These are phyloP conservation scores for Ditylenchus dipsaci DNA, from an alignment of 1,140 invertebrate species.

Conservation along the genomic window DNA sequence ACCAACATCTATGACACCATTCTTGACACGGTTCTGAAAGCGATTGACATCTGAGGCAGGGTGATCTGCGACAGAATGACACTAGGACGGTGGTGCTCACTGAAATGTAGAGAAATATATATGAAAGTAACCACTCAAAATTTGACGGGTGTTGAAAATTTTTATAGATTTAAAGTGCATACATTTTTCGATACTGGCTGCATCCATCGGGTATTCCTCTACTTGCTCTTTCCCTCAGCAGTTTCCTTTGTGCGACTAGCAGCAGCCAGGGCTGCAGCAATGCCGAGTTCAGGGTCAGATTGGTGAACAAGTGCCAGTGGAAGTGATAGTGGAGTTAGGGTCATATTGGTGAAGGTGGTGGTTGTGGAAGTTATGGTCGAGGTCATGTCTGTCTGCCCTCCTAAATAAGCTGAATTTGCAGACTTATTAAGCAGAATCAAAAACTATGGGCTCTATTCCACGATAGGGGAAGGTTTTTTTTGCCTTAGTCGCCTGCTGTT, in stretches of 20 bases:
- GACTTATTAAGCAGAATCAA: too few relatives aligned
- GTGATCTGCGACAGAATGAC: neutral
- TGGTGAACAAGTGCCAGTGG: conserved; percentile 3
- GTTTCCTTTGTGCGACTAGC: neutral
- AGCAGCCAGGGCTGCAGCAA: neutral
- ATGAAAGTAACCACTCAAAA: neutral
- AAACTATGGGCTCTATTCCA: too few relatives aligned
- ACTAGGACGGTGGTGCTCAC: neutral
- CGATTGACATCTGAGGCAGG: conserved; percentile 15
- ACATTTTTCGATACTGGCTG: too few relatives aligned
- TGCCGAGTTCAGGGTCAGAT: neutral
- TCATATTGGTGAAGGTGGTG: neutral
- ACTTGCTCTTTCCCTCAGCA: neutral
- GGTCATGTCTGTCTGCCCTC: neutral
- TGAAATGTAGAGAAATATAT: neutral
- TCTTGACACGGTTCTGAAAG: conserved; percentile 32
- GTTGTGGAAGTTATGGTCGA: neutral
- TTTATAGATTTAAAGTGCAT: neutral
- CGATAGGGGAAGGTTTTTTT: too few relatives aligned
- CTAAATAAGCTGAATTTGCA: too few relatives aligned
- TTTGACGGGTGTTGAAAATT: neutral
- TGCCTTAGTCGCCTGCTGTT: too few relatives aligned
- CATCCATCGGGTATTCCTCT: neutral
- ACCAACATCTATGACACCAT: conserved; percentile 67
- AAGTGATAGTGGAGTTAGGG: neutral